phyloP scores from a whole-genome alignment of 2,888 invertebrate species.

The Scaptomyza reducta region DNA sequence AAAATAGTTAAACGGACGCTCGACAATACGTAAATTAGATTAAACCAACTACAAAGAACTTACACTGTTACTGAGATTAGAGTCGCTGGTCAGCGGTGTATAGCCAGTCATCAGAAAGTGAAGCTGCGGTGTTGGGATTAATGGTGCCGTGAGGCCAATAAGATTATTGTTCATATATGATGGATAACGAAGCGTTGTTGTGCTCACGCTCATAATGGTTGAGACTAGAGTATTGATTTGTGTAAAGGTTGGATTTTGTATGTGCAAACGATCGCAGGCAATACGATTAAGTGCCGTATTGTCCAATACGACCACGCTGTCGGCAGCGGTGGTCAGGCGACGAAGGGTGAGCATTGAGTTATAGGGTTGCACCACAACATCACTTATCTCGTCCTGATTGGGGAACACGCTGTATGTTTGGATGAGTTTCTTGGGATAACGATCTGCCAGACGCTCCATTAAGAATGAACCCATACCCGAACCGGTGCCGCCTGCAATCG shows the following conservation, averaged over 20 bases:
- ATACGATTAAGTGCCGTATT: conserved; percentile 98
- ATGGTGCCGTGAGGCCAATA: conserved; percentile 96
- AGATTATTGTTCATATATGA: conserved; percentile 99
- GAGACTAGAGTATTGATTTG: conserved; percentile 99
- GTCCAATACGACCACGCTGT: conserved; percentile 98
- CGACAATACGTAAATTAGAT: neutral
- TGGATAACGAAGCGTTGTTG: conserved; percentile 95
- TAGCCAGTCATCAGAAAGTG: conserved; percentile 99
- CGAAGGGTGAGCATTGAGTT: conserved; percentile 97
- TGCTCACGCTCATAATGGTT: conserved; percentile 99
- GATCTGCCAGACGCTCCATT: conserved; percentile 94
- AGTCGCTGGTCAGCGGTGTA: conserved; percentile 96
- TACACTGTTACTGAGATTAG: conserved; percentile 85
- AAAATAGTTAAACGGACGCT: too few species aligned
- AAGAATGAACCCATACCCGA: conserved; percentile 99
- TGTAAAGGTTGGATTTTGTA: conserved; percentile 97
- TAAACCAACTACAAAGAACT: conserved; percentile 5
- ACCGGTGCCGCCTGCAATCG: conserved; percentile 99
- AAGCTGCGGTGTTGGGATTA: conserved; percentile 99
- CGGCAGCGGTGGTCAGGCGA: conserved; percentile 96
- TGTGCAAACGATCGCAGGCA: conserved; percentile 96
- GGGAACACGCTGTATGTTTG: conserved; percentile 99
- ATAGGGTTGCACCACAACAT: conserved; percentile 98
- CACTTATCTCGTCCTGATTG: conserved; percentile 97
- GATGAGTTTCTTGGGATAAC: conserved; percentile 98